A percentile compares a stretch with the other conserved stretches of the same genome.
Conservation (phyloP, 2,888 invertebrate genomes). For the Tipula unca region DNA sequence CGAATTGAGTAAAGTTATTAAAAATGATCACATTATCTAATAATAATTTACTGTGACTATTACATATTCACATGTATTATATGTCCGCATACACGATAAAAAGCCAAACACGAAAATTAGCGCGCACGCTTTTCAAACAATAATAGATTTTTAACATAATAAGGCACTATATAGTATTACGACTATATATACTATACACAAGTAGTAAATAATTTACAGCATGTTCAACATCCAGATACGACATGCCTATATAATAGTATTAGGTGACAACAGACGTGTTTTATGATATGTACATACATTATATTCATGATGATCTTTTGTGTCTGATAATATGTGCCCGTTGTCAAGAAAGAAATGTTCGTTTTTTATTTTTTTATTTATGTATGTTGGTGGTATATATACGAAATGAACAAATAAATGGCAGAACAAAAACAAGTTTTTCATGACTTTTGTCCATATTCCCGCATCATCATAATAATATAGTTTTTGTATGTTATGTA, state of each 20-base stretch:
- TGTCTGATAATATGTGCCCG: neutral
- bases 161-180: no score
- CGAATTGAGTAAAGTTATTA: no score
- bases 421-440: neutral
- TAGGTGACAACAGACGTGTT: neutral
- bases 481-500: neutral
- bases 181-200: neutral
- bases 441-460: neutral
- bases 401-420: neutral
- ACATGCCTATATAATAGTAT: neutral
- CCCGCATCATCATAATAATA: neutral
- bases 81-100: no score
- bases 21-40: no score
- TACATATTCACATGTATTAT: no score
- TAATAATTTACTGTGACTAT: no score
- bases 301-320: conserved; percentile 4
- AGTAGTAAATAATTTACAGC: neutral
- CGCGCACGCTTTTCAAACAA: neutral
- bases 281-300: no score
- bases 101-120: no score
- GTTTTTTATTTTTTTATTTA: neutral
- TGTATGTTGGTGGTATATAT: no score
- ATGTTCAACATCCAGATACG: neutral
- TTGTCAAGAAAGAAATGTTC: neutral
- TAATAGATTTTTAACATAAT: neutral